Percentiles rank a stretch among this genome's conserved stretches.
Evolutionary conservation across 2,888 invertebrate species (phyloP).

Genomic region (Oscheius myriophilus): DNA sequence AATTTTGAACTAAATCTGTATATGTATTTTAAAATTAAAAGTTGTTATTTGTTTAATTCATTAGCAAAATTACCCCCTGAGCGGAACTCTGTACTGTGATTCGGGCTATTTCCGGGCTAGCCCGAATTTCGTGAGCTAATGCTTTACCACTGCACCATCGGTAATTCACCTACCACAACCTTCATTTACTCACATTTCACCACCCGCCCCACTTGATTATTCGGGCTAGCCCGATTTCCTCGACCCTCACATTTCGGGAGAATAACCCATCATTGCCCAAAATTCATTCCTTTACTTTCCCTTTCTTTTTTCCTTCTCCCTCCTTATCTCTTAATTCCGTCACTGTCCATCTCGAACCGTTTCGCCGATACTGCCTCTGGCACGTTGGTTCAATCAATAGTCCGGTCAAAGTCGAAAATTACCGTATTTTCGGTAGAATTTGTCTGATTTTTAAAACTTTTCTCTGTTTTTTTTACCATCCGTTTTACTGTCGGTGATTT

Average conservation of each 20-base stretch:
- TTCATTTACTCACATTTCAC: not conserved
- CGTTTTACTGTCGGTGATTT: too few relatives aligned
- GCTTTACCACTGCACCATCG: too few relatives aligned
- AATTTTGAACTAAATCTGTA: too few relatives aligned
- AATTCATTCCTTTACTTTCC: constrained; percentile 15
- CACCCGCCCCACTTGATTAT: not conserved
- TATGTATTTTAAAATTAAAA: too few relatives aligned
- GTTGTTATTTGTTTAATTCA: too few relatives aligned
- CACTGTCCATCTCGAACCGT: constrained; percentile 5
- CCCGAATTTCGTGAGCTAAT: too few relatives aligned
- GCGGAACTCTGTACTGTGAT: too few relatives aligned
- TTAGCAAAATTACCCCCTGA: too few relatives aligned
- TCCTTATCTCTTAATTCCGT: constrained; percentile 7
- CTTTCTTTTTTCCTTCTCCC: constrained; percentile 9
- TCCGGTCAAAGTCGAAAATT: not conserved
- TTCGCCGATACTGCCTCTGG: constrained; percentile 18
- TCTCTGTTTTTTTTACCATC: too few relatives aligned
- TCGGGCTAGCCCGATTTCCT: not conserved
- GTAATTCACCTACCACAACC: too few relatives aligned
- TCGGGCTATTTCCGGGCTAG: too few relatives aligned
- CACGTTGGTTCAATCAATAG: not conserved
- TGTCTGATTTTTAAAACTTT: too few relatives aligned
- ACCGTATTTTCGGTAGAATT: not conserved
- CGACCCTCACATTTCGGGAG: not conserved
- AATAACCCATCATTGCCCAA: not conserved